A percentile compares a stretch with the other conserved stretches of the same genome.
Evolutionary conservation across 2,113 vertebrate species (phyloP).

Genomic region (Vanacampus margaritifer): DNA sequence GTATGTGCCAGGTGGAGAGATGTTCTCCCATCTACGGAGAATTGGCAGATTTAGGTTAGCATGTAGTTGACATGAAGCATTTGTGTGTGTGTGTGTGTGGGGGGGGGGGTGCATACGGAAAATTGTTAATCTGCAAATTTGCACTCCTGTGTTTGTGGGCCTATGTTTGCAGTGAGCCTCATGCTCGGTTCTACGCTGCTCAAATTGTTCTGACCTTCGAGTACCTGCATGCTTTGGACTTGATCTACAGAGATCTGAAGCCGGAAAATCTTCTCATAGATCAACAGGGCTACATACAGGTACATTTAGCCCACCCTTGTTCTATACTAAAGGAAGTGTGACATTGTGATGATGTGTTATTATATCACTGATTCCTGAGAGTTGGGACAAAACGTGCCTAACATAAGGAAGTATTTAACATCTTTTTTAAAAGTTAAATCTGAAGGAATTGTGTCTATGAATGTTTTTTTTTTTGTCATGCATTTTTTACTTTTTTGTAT

Average conservation of each 20-base stretch:
- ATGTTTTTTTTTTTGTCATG: too few species aligned
- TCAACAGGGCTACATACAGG: conserved; percentile 68
- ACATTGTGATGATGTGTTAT: too few species aligned
- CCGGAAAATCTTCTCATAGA: conserved; percentile 66
- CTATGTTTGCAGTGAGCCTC: conserved; percentile 54
- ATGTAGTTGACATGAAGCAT: neutral
- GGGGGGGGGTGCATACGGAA: neutral
- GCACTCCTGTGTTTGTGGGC: neutral
- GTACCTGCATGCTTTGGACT: conserved; percentile 69
- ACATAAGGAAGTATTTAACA: too few species aligned
- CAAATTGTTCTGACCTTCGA: conserved; percentile 71
- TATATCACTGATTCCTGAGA: too few species aligned
- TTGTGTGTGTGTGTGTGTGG: too few species aligned
- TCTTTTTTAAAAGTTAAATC: too few species aligned
- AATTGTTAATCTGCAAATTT: neutral
- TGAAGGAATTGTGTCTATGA: too few species aligned
- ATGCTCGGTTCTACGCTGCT: conserved; percentile 69
- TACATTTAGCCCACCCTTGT: conserved; percentile 6
- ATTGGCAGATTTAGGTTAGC: conserved; percentile 87
- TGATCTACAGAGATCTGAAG: conserved; percentile 73
- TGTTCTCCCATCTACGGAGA: conserved; percentile 89
- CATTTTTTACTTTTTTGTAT: too few species aligned
- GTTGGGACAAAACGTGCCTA: too few species aligned
- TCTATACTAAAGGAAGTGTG: neutral
- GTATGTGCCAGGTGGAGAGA: conserved; percentile 88